Percentiles rank a stretch among this genome's conserved stretches.
Conservation (phyloP, 2,888 invertebrate species). For the Candidula unifasciata region DNA sequence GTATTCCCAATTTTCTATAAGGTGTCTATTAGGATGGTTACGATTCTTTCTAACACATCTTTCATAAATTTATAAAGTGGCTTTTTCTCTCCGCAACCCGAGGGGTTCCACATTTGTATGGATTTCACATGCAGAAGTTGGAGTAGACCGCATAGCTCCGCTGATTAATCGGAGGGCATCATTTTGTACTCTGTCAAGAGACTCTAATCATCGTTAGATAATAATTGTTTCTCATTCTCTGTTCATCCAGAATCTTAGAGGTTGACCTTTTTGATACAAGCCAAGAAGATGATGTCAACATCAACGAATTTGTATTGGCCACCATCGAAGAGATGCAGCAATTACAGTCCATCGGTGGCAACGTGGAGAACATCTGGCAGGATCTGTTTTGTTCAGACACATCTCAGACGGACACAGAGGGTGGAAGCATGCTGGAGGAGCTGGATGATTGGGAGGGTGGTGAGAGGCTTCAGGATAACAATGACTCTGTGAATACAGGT, state of each 20-base stretch:
- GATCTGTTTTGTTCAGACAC: constrained; percentile 17
- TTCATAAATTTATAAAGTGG: too few relatives aligned
- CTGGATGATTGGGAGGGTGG: neutral
- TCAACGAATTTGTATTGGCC: constrained; percentile 25
- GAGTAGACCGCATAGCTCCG: too few relatives aligned
- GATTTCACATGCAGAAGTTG: too few relatives aligned
- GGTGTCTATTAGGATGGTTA: too few relatives aligned
- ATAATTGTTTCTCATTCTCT: neutral
- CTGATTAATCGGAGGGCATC: too few relatives aligned
- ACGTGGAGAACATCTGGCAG: neutral
- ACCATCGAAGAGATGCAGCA: constrained; percentile 7
- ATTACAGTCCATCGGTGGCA: constrained; percentile 6
- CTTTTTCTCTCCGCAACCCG: too few relatives aligned
- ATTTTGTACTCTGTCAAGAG: too few relatives aligned
- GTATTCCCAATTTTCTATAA: too few relatives aligned
- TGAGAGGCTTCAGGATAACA: neutral
- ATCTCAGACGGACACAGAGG: constrained; percentile 33
- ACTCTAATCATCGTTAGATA: neutral
- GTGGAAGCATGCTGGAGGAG: constrained; percentile 9
- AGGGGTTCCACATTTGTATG: too few relatives aligned
- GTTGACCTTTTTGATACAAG: constrained; percentile 33
- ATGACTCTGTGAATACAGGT: neutral
- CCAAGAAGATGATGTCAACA: constrained; percentile 33
- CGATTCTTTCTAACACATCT: too few relatives aligned
- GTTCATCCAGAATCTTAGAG: constrained; percentile 13